Base-by-base conservation (phyloP, 1,140 invertebrate genomes). In the Bradysia coprophila region DNA sequence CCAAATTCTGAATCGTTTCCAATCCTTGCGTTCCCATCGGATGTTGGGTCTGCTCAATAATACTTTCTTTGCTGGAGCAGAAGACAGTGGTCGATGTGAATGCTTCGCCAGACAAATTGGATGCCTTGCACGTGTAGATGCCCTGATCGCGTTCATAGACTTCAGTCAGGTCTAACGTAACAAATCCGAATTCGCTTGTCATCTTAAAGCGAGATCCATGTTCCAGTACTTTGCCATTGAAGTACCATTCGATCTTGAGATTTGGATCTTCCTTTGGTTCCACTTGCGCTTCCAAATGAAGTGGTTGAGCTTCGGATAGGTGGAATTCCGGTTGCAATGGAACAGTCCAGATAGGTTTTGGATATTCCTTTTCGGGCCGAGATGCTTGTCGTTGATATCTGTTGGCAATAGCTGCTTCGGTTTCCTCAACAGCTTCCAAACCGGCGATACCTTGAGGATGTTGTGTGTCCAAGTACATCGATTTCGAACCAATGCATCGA, bases 211-310 rank as follows among this genome's bases (percentile, higher is more conserved):
- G 66, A 5, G 84, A 79, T 47, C 80, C 86, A 56, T 86, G 80
- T 48, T 84, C 80, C 18, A 92, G 61, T 22, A 76, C 66, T 65
- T 90, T 89, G 28, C 88, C 87, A 56, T 93, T 92, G 52, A 92
- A 87, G 60, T 86, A 91, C 88, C 87, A 92, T 64, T 92, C 88
- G 43, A 91, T 81, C 50, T 79, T 84, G n/a, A 93, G 67, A 54
- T 93, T 83, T 2, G 94, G 94, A 72, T 98, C 95, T 57, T 92
- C 81, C 59, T 95, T 89, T 1, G 94, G 95, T 62, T 92, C 86
- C 5, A 95, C 86, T 55, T 85, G 81, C 38, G 82, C 90, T 63
- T 97, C 90, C 44, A 98, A 69, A 61, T 93, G 87, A 23, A 94
- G 70, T 2, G 85, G 71, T 62, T 94, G 79, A 31, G 84, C 81